Conservation (phyloP, 2,113 vertebrate genomes). For the Scophthalmus maximus region DNA sequence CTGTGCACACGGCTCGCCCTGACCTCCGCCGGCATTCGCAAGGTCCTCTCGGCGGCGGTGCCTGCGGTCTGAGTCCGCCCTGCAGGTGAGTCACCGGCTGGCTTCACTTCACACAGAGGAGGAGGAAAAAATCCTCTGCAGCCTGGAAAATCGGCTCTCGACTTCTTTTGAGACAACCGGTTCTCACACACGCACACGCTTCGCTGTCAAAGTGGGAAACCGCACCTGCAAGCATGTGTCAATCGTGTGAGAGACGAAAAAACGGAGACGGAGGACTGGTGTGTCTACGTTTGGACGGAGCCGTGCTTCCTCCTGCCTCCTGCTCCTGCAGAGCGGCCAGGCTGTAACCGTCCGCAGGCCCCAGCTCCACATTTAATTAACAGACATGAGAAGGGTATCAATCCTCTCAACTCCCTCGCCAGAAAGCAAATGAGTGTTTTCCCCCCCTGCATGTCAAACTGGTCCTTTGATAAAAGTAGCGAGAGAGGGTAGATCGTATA, state of each 20-base stretch:
- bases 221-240: background rate
- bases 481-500: too few relatives aligned
- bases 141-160: background rate
- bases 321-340: background rate
- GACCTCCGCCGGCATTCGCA: background rate
- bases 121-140: background rate
- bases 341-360: background rate
- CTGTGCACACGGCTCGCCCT: background rate
- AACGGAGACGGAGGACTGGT: background rate
- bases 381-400: background rate
- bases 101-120: background rate
- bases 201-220: conserved; percentile 8
- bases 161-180: conserved; percentile 21
- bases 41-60: background rate
- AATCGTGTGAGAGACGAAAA: background rate
- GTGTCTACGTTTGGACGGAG: background rate
- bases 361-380: background rate
- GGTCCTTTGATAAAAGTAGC: too few relatives aligned
- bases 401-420: background rate
- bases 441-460: too few relatives aligned
- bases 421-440: too few relatives aligned
- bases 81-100: conserved; percentile 30
- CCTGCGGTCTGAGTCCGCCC: background rate
- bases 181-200: conserved; percentile 6
- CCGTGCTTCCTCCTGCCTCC: background rate